These are phyloP conservation scores for Amphilophus citrinellus DNA, from an alignment of 2,113 vertebrate species.

Conservation along the genomic window DNA sequence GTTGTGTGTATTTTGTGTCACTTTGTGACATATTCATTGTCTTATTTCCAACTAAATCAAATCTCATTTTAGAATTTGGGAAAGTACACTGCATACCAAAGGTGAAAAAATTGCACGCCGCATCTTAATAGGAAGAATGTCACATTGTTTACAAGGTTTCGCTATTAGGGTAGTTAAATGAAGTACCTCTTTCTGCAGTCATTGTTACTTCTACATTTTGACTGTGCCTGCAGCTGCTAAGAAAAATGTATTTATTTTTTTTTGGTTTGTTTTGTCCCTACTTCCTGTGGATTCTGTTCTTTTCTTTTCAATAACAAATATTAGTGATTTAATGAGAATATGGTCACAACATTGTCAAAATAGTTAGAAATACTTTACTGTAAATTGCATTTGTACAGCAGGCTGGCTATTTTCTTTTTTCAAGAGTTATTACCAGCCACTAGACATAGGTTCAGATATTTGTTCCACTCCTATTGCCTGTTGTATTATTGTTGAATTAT, in stretches of 20 bases:
- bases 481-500: not conserved
- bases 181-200: slow-evolving; percentile 10
- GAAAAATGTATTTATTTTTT: not conserved
- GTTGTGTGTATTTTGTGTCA: slow-evolving; percentile 16
- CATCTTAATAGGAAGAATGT: slow-evolving; percentile 6
- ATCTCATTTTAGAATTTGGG: not conserved
- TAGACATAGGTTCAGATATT: not conserved
- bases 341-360: not conserved
- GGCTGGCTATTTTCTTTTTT: not conserved
- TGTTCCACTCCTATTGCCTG: not conserved
- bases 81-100: slow-evolving; percentile 9
- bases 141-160: slow-evolving; percentile 5
- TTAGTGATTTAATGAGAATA: not conserved
- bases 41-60: slow-evolving; percentile 13
- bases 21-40: slow-evolving; percentile 26
- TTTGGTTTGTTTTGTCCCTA: not conserved
- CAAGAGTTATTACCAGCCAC: not conserved
- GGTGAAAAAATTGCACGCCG: not conserved
- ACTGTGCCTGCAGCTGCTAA: not conserved
- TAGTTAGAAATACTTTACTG: not conserved
- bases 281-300: not conserved
- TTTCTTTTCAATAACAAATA: not conserved
- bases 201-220: slow-evolving; percentile 8
- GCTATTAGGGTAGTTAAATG: slow-evolving; percentile 19
- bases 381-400: not conserved